phyloP scores from a whole-genome alignment of 1,140 invertebrate genomes.

The Drosophila kanapiae region DNA sequence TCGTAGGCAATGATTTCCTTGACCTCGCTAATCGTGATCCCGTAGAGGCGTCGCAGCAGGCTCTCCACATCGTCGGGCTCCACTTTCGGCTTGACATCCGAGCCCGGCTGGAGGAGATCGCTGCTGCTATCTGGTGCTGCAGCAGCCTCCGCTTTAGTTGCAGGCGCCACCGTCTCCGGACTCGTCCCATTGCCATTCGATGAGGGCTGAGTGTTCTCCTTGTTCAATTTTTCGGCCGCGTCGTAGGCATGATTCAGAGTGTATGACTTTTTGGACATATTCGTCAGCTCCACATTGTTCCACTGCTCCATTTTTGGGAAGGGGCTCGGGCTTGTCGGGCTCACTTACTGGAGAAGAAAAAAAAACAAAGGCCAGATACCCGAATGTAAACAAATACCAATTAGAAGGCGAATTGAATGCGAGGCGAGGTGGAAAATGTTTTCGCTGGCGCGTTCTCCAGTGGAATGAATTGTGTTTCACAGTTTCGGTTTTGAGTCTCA shows the following conservation, averaged over 20 bases:
- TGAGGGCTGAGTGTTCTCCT: conserved; percentile 45
- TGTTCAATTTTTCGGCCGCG: conserved; percentile 52
- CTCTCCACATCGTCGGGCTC: conserved; percentile 86
- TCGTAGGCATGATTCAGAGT: conserved; percentile 80
- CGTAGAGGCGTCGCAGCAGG: conserved; percentile 89
- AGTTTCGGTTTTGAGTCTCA: conserved; percentile 47
- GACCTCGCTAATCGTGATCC: conserved; percentile 88
- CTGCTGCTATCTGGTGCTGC: neutral
- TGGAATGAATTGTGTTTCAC: conserved; percentile 74
- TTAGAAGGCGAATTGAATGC: conserved; percentile 54
- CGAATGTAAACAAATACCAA: conserved; percentile 33
- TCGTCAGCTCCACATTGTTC: conserved; percentile 82
- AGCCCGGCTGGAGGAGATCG: conserved; percentile 86
- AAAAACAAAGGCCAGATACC: conserved; percentile 28
- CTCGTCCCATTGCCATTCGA: conserved; percentile 46
- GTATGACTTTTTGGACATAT: conserved; percentile 79
- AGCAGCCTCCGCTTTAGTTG: neutral
- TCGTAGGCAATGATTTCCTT: conserved; percentile 92
- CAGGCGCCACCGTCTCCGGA: neutral
- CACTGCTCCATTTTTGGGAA: conserved; percentile 75
- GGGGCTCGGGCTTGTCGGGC: conserved; percentile 32
- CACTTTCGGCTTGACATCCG: conserved; percentile 88
- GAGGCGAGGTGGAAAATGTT: conserved; percentile 53
- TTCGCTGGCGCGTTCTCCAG: conserved; percentile 55
- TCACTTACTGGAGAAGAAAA: conserved; percentile 51